Evolutionary conservation across 2,797 vertebrate species (phyloP).

Genomic region (Telmatherina bonti): DNA sequence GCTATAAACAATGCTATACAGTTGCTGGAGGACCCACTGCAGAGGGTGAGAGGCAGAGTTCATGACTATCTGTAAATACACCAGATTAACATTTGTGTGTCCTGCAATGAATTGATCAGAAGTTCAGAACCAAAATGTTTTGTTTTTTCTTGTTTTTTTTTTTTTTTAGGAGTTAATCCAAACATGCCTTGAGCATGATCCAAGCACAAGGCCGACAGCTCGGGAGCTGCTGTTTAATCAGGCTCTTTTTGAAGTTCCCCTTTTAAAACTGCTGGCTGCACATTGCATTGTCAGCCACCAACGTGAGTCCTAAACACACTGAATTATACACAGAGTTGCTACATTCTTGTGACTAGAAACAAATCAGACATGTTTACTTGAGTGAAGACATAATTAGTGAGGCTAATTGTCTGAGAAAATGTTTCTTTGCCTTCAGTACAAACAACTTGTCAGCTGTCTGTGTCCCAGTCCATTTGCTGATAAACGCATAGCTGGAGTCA

Average conservation of each 20-base stretch:
- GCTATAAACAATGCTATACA: slow-evolving; percentile 95
- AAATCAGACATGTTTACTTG: neutral
- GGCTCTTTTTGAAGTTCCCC: slow-evolving; percentile 96
- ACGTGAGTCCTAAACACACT: slow-evolving; percentile 84
- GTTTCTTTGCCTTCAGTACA: neutral
- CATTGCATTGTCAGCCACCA: slow-evolving; percentile 96
- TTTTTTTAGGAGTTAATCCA: slow-evolving; percentile 93
- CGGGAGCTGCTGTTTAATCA: slow-evolving; percentile 95
- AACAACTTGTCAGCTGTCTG: neutral
- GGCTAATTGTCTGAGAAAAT: neutral
- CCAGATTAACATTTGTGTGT: neutral
- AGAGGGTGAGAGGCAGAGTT: slow-evolving; percentile 86
- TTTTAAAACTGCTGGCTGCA: slow-evolving; percentile 93
- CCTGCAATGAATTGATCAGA: neutral
- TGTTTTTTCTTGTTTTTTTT: slow-evolving; percentile 49
- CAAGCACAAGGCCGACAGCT: slow-evolving; percentile 90
- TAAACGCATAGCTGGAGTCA: neutral
- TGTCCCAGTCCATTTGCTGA: neutral
- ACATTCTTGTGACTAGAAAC: neutral
- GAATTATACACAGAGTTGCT: neutral
- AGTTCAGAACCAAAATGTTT: slow-evolving; percentile 36
- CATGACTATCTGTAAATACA: neutral
- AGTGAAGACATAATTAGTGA: neutral
- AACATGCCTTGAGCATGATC: slow-evolving; percentile 92
- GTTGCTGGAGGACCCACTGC: slow-evolving; percentile 93